These are phyloP conservation scores for Natator depressus DNA, from an alignment of 2,113 vertebrate genomes.

Conservation along the genomic window DNA sequence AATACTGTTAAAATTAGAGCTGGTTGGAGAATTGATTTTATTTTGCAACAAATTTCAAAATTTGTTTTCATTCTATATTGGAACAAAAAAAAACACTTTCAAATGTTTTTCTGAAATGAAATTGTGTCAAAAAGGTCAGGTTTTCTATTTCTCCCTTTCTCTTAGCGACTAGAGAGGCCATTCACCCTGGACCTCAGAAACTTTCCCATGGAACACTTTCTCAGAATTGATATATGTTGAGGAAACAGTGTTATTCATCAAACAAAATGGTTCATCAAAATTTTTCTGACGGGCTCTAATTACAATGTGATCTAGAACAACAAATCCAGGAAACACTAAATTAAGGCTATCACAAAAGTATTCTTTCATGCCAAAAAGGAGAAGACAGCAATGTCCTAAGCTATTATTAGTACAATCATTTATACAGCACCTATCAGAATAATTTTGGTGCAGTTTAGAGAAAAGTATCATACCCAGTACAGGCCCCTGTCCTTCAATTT, in stretches of 20 bases:
- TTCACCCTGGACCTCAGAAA: neutral
- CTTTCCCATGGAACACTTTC: neutral
- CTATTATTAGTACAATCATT: neutral
- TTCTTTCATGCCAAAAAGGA: neutral
- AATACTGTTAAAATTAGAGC: neutral
- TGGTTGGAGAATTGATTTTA: neutral
- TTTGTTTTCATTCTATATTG: fast-evolving
- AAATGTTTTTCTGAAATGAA: neutral
- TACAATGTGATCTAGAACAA: neutral
- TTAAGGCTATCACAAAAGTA: neutral
- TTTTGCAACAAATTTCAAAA: neutral
- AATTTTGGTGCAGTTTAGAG: neutral
- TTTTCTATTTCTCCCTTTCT: neutral
- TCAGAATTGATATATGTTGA: neutral
- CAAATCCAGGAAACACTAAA: neutral
- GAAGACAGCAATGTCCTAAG: fast-evolving
- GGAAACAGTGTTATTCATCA: neutral
- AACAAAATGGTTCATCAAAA: neutral
- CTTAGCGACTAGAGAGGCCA: neutral
- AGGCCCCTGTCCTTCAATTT: neutral
- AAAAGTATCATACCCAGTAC: neutral
- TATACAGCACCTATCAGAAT: neutral
- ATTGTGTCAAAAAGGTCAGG: neutral
- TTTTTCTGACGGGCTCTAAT: neutral
- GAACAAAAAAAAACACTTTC: neutral